Evolutionary conservation across 2,113 vertebrate genomes (phyloP).

Genomic region (Menura novaehollandiae): DNA sequence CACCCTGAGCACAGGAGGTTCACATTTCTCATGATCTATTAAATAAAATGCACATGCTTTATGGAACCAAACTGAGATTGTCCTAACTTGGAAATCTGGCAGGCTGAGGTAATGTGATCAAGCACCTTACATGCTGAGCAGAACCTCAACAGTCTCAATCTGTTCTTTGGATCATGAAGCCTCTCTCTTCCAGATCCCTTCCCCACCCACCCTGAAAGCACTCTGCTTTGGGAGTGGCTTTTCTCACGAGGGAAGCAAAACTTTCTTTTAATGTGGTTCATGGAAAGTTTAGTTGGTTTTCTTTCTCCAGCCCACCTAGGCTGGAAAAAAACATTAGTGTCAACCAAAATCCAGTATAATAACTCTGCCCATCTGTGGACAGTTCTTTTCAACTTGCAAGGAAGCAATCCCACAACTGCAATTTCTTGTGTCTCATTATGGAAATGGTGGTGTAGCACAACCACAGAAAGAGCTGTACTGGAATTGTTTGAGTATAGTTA

Average conservation of each 20-base stretch:
- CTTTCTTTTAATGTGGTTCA: background rate
- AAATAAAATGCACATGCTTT: fast-evolving
- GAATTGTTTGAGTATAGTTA: background rate
- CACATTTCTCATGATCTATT: background rate
- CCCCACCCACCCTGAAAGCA: background rate
- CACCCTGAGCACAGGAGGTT: background rate
- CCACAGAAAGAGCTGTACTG: background rate
- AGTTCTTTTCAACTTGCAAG: background rate
- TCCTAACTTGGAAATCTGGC: background rate
- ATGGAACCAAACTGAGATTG: background rate
- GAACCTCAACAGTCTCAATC: background rate
- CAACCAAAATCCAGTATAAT: background rate
- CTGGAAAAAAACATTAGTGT: background rate
- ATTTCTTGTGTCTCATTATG: background rate
- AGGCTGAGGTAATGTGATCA: background rate
- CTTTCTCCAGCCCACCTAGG: background rate
- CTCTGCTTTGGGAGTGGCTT: background rate
- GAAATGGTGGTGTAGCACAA: background rate
- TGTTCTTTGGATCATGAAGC: background rate
- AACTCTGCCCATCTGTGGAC: background rate
- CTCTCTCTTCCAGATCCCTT: background rate
- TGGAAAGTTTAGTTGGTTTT: background rate
- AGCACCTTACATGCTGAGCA: background rate
- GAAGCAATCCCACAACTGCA: background rate
- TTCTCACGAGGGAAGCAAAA: background rate